Conservation (phyloP, 2,113 vertebrate species). For the Perca flavescens region DNA sequence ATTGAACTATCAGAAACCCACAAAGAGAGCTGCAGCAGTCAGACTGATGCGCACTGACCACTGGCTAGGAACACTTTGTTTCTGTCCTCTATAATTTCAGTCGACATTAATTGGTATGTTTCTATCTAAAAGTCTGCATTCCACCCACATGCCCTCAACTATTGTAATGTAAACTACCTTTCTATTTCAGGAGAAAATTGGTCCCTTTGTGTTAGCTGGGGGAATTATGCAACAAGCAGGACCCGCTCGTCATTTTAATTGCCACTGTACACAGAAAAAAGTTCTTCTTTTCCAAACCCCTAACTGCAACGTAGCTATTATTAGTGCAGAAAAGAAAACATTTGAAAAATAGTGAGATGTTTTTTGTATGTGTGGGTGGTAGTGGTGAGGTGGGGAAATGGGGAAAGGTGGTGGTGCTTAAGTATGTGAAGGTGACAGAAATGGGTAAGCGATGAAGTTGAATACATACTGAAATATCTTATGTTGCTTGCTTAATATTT, state of each 20-base stretch:
- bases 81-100: constrained; percentile 65
- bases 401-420: background rate
- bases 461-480: constrained; percentile 31
- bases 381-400: background rate
- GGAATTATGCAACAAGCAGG: constrained; percentile 77
- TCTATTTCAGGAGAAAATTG: constrained; percentile 80
- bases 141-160: constrained; percentile 63
- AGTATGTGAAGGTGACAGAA: constrained; percentile 31
- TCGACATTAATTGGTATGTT: constrained; percentile 78
- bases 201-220: constrained; percentile 80
- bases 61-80: constrained; percentile 27
- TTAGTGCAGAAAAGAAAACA: constrained; percentile 47
- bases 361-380: constrained; percentile 28
- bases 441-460: constrained; percentile 15
- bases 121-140: constrained; percentile 68
- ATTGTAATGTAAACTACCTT: constrained; percentile 74
- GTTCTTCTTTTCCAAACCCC: constrained; percentile 40
- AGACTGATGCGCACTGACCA: constrained; percentile 53
- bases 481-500: constrained; percentile 25
- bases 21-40: constrained; percentile 12
- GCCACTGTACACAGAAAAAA: constrained; percentile 65
- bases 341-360: constrained; percentile 46
- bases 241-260: constrained; percentile 80
- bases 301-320: constrained; percentile 62
- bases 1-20: background rate